Base-by-base conservation (phyloP, 1,140 invertebrate species). In the Phymorhynchus buccinoides region DNA sequence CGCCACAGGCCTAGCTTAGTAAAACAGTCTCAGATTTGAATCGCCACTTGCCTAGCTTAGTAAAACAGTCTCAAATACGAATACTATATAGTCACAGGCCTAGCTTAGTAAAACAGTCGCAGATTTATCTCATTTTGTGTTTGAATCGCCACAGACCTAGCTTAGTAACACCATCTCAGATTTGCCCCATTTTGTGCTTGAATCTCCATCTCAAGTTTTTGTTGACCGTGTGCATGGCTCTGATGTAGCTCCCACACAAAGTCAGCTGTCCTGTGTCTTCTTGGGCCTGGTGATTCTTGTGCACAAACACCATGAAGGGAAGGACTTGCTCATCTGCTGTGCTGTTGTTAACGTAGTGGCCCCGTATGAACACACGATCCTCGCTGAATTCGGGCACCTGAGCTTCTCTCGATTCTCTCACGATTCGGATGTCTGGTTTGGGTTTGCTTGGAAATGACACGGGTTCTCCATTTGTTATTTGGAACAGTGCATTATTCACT, bases 151-250 rank as follows among this genome's bases (percentile, higher is more conserved):
- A n/a, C 14, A 9, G 32, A 75, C 12, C 12, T 30, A 30, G 12
- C 37, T 30, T 30, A 75, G n/a, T 75, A 16, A 75, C n/a, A n/a
- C n/a, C n/a, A n/a, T 9, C 12, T 75, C 77, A 32, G 42, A n/a
- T n/a, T n/a, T 42, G 30, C 27, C 18, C 41, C 37, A 35, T 52
- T 6, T 9, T 56, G n/a, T 48, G 39, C n/a, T 41, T 42, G 42
- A 80, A 48, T 52, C 79, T 44, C 79, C 79, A 80, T 37, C 79
- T 44, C 44, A 80, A 48, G 48, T 35, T 48, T 37, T 80, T 80
- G n/a, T 44, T 35, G 42, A 7, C 18, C 22, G 79, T 80, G 42
- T 56, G 42, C 79, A 80, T 80, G 7, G 27, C 35, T 42, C 79
- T 42, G 32, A 80, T 35, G 44, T 80, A 80, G 44, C 79, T 80